Evolutionary conservation across 2,888 invertebrate genomes (phyloP).

Genomic region (Synanthedon tipuliformis): DNA sequence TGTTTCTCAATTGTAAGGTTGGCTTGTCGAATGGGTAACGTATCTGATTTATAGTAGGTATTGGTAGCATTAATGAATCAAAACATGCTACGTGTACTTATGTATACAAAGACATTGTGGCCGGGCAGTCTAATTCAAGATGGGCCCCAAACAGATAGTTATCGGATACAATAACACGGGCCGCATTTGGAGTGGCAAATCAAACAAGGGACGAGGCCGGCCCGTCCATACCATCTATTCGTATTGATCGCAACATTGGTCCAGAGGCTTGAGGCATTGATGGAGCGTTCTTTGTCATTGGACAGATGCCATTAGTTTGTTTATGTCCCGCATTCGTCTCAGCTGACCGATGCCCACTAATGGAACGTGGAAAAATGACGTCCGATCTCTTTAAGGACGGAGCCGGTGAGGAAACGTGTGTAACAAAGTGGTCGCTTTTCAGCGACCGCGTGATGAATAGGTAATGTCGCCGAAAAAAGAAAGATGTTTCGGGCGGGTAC

Average conservation of each 20-base stretch:
- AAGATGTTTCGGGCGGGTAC: conserved; percentile 23
- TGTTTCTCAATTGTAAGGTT: too few species aligned
- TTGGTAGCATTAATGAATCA: too few species aligned
- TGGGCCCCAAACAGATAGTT: conserved; percentile 9
- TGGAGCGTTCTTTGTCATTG: conserved; percentile 49
- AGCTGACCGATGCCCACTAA: conserved; percentile 41
- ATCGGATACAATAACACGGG: conserved; percentile 19
- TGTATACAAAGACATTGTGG: background rate
- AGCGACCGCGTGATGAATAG: conserved; percentile 43
- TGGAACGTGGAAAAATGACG: conserved; percentile 48
- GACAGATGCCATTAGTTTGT: conserved; percentile 44
- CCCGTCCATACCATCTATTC: conserved; percentile 6
- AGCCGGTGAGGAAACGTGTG: conserved; percentile 21
- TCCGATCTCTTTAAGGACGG: conserved; percentile 29
- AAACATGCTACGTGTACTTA: background rate
- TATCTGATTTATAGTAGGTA: too few species aligned
- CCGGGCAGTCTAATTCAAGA: background rate
- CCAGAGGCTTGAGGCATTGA: conserved; percentile 30
- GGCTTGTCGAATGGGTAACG: too few species aligned
- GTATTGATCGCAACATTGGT: conserved; percentile 32
- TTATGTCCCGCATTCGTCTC: conserved; percentile 47
- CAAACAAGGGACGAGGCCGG: conserved; percentile 13
- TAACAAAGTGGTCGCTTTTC: conserved; percentile 44
- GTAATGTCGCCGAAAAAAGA: conserved; percentile 34
- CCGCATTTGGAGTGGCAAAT: conserved; percentile 13